A percentile compares a stretch with the other conserved stretches of the same genome.
Evolutionary conservation across 2,113 vertebrate genomes (phyloP).

Genomic region (Rhinolophus sinicus): DNA sequence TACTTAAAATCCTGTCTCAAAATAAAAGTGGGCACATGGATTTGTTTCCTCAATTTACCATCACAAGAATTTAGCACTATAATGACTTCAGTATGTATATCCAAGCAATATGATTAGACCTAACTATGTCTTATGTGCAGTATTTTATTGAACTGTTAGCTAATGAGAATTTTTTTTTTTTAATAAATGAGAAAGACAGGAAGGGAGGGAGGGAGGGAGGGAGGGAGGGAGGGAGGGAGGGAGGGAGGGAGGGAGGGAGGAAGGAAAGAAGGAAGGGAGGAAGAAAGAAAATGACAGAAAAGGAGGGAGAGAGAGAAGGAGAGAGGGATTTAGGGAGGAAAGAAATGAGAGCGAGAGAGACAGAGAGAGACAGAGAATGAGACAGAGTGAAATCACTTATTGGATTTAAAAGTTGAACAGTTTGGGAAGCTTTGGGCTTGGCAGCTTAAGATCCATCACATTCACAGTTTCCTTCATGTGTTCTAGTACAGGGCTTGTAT

Average conservation of each 20-base stretch:
- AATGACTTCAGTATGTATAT: not conserved
- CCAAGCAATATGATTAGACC: not conserved
- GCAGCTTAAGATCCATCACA: not conserved
- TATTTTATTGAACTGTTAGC: not conserved
- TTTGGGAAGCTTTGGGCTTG: not conserved
- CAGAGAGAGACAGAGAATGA: not conserved
- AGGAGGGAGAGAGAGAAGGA: too few species aligned
- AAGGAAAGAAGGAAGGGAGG: not conserved
- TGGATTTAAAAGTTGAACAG: not conserved
- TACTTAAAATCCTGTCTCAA: not conserved
- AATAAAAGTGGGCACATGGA: not conserved
- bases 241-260: too few species aligned
- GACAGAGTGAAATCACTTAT: not conserved
- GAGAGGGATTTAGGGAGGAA: not conserved
- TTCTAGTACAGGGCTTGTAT: not conserved
- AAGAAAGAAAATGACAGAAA: not conserved
- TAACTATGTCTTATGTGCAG: not conserved
- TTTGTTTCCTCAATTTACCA: not conserved
- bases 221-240: too few species aligned
- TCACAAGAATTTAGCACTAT: not conserved
- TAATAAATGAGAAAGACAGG: not conserved
- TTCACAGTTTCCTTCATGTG: not conserved
- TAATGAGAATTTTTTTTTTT: not conserved
- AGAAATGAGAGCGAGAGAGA: not conserved
- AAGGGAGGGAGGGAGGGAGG: accelerated